Evolutionary conservation across 2,888 invertebrate species (phyloP).

Genomic region (Epirrhoe tristata): DNA sequence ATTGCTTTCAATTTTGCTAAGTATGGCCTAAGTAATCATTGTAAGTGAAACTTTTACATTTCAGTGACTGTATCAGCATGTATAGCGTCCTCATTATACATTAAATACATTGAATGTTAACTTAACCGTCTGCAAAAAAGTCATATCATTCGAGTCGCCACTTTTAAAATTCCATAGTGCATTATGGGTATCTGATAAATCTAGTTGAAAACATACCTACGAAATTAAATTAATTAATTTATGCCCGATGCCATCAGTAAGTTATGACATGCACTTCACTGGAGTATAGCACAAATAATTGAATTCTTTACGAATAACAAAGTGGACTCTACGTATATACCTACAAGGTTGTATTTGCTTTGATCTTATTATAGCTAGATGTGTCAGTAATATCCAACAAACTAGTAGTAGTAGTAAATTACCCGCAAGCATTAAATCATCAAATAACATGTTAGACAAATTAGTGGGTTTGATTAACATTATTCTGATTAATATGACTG

Average conservation of each 20-base stretch:
- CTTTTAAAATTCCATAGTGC: background rate
- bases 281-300: background rate
- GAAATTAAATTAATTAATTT: background rate
- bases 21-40: too few relatives aligned
- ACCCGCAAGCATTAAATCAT: slow-evolving; percentile 11
- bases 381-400: slow-evolving; percentile 3
- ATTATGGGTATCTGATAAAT: background rate
- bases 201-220: background rate
- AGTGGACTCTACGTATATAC: background rate
- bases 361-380: background rate
- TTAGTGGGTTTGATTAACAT: slow-evolving; percentile 3
- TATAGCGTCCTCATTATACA: too few relatives aligned
- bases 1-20: too few relatives aligned
- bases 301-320: background rate
- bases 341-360: background rate
- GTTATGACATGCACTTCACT: background rate
- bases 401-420: slow-evolving; percentile 7
- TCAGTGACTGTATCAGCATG: too few relatives aligned
- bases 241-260: background rate
- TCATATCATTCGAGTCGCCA: background rate
- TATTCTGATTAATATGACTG: background rate
- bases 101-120: background rate
- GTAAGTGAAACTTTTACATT: too few relatives aligned
- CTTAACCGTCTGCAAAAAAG: background rate
- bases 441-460: background rate